Percentiles rank a stretch among this genome's conserved stretches.
phyloP scores from a whole-genome alignment of 2,797 vertebrate species.

The Danio albolineatus region DNA sequence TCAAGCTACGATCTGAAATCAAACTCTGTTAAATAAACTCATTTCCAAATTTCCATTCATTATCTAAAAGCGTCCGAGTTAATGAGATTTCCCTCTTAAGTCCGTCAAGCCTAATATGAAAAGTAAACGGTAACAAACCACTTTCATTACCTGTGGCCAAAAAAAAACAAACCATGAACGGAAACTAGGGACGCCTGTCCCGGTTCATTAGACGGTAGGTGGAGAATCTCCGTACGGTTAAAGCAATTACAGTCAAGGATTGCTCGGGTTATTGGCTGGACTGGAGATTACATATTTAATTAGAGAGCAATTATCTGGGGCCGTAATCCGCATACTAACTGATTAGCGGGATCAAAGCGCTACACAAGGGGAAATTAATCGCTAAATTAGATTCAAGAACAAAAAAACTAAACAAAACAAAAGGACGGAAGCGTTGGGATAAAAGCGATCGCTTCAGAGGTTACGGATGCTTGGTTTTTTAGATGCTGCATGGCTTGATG shows the following conservation, averaged over 20 bases:
- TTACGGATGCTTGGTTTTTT: background rate
- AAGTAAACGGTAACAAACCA: slow-evolving; percentile 39
- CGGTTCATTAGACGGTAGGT: slow-evolving; percentile 31
- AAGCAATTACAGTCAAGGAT: slow-evolving; percentile 50
- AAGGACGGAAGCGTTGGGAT: slow-evolving; percentile 1
- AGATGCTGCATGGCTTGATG: background rate
- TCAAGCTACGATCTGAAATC: background rate
- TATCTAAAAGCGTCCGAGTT: background rate
- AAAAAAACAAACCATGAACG: slow-evolving; percentile 8
- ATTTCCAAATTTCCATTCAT: background rate
- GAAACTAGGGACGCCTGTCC: slow-evolving; percentile 38
- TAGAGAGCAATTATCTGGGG: slow-evolving; percentile 50
- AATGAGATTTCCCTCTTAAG: slow-evolving; percentile 35
- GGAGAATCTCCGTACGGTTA: slow-evolving; percentile 44
- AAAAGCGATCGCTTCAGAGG: slow-evolving; percentile 34
- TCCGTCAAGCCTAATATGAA: slow-evolving; percentile 38
- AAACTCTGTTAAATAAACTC: background rate
- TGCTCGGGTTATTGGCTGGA: slow-evolving; percentile 48
- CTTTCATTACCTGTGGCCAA: slow-evolving; percentile 29
- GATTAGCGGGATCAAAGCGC: slow-evolving; percentile 40
- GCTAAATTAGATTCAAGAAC: slow-evolving; percentile 38
- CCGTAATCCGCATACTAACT: slow-evolving; percentile 45
- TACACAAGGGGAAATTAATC: slow-evolving; percentile 48
- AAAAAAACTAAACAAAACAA: slow-evolving; percentile 11
- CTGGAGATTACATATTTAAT: slow-evolving; percentile 55